A percentile compares a stretch with the other conserved stretches of the same genome.
These are phyloP conservation scores for Drosophila fungiperda DNA, from an alignment of 2,888 invertebrate genomes.

Conservation along the genomic window DNA sequence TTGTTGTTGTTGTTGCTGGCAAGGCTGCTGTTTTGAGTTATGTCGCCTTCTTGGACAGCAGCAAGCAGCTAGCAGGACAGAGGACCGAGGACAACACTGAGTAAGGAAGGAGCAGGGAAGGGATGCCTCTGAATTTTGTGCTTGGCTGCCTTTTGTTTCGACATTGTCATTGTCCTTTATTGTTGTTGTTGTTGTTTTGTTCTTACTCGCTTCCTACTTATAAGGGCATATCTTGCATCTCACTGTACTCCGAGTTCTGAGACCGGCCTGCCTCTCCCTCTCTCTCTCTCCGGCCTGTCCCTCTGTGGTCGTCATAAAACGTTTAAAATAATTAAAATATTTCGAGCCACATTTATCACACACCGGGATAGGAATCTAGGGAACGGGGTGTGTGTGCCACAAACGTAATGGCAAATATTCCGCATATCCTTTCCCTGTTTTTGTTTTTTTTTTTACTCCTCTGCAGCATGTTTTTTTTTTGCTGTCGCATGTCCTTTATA, in stretches of 20 bases:
- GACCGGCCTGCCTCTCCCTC: not conserved
- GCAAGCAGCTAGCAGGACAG: not conserved
- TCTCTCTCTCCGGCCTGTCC: not conserved
- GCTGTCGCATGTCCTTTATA: constrained; percentile 61
- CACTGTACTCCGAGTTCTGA: constrained; percentile 19
- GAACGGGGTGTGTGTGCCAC: constrained; percentile 19
- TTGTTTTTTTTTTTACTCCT: constrained; percentile 25
- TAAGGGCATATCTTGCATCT: constrained; percentile 69
- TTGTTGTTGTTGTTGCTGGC: constrained; percentile 44
- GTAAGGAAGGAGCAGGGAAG: constrained; percentile 7
- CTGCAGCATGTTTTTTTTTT: constrained; percentile 24
- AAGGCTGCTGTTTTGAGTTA: constrained; percentile 74
- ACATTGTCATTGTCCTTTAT: constrained; percentile 64
- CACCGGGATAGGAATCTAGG: constrained; percentile 23
- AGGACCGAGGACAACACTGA: constrained; percentile 6
- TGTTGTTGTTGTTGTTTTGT: constrained; percentile 20
- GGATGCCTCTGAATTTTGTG: constrained; percentile 56
- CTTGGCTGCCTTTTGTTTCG: constrained; percentile 71
- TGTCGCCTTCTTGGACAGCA: constrained; percentile 62
- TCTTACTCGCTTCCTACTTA: constrained; percentile 39
- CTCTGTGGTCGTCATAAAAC: constrained; percentile 77
- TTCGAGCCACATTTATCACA: constrained; percentile 82
- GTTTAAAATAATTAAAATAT: constrained; percentile 84
- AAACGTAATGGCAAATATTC: constrained; percentile 71
- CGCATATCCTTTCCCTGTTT: constrained; percentile 60